Percentiles rank a stretch among this genome's conserved stretches.
These are phyloP conservation scores for Drosophila burlai DNA, from an alignment of 1,140 invertebrate genomes.

Conservation along the genomic window DNA sequence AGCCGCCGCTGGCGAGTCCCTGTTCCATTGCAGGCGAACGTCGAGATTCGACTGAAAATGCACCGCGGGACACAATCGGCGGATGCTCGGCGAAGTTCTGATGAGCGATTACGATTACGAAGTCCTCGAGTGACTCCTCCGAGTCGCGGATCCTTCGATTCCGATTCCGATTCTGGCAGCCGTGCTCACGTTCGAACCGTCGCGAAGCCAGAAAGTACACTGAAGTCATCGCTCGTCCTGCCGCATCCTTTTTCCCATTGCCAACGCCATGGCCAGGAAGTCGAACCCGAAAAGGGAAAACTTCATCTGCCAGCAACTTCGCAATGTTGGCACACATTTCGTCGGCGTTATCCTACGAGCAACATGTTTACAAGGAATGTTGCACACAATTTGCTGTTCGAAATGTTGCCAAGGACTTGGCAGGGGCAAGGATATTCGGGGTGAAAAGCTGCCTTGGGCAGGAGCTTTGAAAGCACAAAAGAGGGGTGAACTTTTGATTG, in stretches of 20 bases:
- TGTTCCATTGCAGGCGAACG: conserved; percentile 63
- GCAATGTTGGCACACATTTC: conserved; percentile 46
- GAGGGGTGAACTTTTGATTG: not conserved
- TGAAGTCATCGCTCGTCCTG: conserved; percentile 70
- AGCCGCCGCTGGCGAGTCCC: conserved; percentile 32
- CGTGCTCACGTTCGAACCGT: conserved; percentile 74
- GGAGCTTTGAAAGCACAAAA: conserved; percentile 1
- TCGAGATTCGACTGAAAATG: conserved; percentile 63
- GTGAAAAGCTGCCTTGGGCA: conserved; percentile 2
- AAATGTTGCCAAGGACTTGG: conserved; percentile 8
- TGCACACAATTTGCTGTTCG: conserved; percentile 5
- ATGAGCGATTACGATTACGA: conserved; percentile 34
- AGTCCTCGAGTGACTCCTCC: conserved; percentile 31
- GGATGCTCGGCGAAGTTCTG: conserved; percentile 34
- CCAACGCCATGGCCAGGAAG: conserved; percentile 33
- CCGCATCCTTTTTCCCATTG: conserved; percentile 71
- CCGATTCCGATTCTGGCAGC: conserved; percentile 14
- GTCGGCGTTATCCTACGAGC: not conserved
- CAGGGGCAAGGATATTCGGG: conserved; percentile 5
- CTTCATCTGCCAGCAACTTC: conserved; percentile 34
- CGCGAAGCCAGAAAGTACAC: conserved; percentile 73
- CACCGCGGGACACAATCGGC: conserved; percentile 11
- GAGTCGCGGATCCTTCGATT: conserved; percentile 24
- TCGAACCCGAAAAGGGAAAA: conserved; percentile 45
- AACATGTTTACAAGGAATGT: not conserved